Percentiles rank a stretch among this genome's conserved stretches.
phyloP scores from a whole-genome alignment of 2,113 vertebrate genomes.

The Oreochromis aureus region DNA sequence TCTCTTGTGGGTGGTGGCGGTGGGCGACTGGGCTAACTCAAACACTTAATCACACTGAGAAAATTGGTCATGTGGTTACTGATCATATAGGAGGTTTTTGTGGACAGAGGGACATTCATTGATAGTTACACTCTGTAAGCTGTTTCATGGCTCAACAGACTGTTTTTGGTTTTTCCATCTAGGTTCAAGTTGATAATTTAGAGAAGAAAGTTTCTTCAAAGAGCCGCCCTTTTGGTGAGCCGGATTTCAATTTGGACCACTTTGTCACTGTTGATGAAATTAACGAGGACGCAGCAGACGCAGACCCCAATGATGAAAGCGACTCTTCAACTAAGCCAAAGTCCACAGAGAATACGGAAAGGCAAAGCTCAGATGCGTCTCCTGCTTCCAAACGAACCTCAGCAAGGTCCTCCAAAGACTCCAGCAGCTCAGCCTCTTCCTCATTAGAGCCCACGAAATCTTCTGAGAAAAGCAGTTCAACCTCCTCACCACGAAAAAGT shows the following conservation, averaged over 20 bases:
- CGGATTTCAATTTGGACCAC: constrained; percentile 23
- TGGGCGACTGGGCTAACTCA: too few species aligned
- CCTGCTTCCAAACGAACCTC: neutral
- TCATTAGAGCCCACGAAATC: neutral
- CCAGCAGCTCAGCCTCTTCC: neutral
- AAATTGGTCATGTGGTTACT: too few species aligned
- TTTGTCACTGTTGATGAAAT: constrained; percentile 55
- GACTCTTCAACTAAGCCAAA: neutral
- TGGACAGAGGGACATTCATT: too few species aligned
- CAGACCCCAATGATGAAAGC: neutral
- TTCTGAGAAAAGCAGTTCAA: neutral
- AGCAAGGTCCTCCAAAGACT: neutral
- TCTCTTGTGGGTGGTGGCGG: too few species aligned
- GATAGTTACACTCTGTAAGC: neutral
- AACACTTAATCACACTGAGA: neutral
- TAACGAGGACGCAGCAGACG: neutral
- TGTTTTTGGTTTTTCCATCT: neutral
- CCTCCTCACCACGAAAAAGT: neutral
- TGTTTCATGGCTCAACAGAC: neutral
- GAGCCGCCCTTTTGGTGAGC: neutral
- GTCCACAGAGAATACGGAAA: neutral
- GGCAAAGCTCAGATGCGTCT: neutral
- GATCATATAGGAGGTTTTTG: too few species aligned
- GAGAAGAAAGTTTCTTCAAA: neutral
- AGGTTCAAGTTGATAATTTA: neutral